Evolutionary conservation across 2,797 vertebrate genomes (phyloP).

Genomic region (Psittacula derbiana): DNA sequence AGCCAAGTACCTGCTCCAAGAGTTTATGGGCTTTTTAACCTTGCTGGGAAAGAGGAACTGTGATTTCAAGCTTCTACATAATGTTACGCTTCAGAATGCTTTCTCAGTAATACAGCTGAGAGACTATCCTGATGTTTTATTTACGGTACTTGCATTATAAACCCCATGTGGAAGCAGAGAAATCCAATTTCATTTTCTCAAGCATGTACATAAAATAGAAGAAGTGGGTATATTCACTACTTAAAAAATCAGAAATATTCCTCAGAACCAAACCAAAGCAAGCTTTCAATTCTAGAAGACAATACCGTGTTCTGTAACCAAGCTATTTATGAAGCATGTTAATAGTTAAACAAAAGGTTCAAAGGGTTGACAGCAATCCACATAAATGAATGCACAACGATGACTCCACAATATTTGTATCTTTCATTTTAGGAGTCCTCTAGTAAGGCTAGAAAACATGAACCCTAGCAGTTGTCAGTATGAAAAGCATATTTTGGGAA

Average conservation of each 20-base stretch:
- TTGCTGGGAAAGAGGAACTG: neutral
- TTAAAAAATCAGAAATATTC: neutral
- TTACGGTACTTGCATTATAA: slow-evolving; percentile 3
- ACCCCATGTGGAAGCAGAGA: neutral
- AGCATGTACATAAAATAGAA: neutral
- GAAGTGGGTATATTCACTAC: neutral
- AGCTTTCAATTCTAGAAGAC: neutral
- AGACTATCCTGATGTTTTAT: neutral
- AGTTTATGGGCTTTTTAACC: slow-evolving; percentile 4
- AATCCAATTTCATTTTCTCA: neutral
- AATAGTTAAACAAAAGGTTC: neutral
- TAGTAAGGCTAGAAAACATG: neutral
- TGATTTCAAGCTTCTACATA: neutral
- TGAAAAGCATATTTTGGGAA: neutral
- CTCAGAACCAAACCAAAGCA: neutral
- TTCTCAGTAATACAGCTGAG: neutral
- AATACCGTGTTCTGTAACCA: neutral
- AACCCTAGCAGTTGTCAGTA: neutral
- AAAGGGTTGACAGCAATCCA: neutral
- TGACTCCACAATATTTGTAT: neutral
- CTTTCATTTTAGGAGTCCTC: neutral
- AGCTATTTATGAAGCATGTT: neutral
- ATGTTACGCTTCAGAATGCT: neutral
- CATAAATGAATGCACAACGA: neutral
- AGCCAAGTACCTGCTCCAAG: neutral